Evolutionary conservation across 2,113 vertebrate genomes (phyloP).

Genomic region (Protobothrops flavoviridis): DNA sequence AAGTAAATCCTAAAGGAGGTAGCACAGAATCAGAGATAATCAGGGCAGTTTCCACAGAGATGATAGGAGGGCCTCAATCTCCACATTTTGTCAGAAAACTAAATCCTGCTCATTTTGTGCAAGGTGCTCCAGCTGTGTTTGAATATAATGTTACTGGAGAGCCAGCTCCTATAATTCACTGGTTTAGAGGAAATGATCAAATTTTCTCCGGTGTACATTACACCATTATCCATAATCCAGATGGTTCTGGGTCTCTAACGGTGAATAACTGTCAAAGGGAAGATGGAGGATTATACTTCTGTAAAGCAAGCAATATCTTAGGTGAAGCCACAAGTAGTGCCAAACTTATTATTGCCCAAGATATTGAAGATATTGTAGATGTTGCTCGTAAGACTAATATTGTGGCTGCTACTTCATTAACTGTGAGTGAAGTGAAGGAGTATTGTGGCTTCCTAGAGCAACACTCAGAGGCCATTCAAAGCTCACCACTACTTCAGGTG

Average conservation of each 20-base stretch:
- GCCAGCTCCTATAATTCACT: conserved; percentile 75
- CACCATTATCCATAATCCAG: conserved; percentile 68
- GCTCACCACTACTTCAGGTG: conserved; percentile 30
- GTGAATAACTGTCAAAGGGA: conserved; percentile 69
- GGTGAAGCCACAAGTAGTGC: conserved; percentile 76
- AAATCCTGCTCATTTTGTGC: conserved; percentile 70
- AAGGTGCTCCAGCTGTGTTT: conserved; percentile 62
- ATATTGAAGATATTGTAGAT: conserved; percentile 63
- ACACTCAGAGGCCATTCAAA: conserved; percentile 68
- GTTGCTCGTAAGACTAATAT: conserved; percentile 42
- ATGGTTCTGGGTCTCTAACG: conserved; percentile 79
- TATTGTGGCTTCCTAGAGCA: conserved; percentile 69
- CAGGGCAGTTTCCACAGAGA: neutral
- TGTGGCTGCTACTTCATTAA: conserved; percentile 52
- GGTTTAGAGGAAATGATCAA: conserved; percentile 77
- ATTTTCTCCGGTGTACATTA: conserved; percentile 68
- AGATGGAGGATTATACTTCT: conserved; percentile 77
- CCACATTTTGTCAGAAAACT: conserved; percentile 76
- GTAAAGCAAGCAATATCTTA: conserved; percentile 74
- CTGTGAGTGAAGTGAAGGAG: conserved; percentile 68
- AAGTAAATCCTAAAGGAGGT: conserved; percentile 68
- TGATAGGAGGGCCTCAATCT: conserved; percentile 63
- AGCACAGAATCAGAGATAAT: conserved; percentile 21
- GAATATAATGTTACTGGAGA: conserved; percentile 74
- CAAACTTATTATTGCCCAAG: conserved; percentile 72